Base-by-base conservation (phyloP, 2,888 invertebrate genomes). In the Drosophila lacicola region DNA sequence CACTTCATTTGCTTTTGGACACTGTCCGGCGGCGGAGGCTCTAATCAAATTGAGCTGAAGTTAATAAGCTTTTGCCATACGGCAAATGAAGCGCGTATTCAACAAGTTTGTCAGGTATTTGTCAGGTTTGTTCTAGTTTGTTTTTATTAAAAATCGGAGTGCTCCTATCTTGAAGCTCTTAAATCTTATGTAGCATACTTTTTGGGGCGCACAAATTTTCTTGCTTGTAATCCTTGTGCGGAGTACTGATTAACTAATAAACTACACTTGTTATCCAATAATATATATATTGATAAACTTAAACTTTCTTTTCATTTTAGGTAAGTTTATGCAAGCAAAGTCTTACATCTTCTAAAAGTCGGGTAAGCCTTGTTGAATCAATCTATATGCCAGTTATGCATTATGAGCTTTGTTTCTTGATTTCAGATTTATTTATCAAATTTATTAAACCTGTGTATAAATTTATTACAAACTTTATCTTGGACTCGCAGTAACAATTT, bases 1-100 rank as follows among this genome's bases (percentile, higher is more conserved):
- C 36, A 42, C 56, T 34, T 33, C 33, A 36, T 49, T 45, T 54
- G 41, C 39, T n/a, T 17, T 50, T n/a, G 41, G 14, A 17, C 17
- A 44, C 45, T 61, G 34, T 44, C 44, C 36, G 34, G 9, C 13
- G 49, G 14, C n/a, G n/a, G n/a, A n/a, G 25, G 17, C 9, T 44
- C 55, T 55, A 56, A 65, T 61, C 57, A 13, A 64, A 64, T 67
- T 67, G 33, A 34, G 0, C 25, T 8, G 5, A 21, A n/a, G 33
- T 42, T 50, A 58, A 58, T 41, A 51, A 34, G 51, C 17, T 21
- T 14, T 11, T 19, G 10, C 37, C 25, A 21, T 21, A 19, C 21
- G 10, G 1, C n/a, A 6, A 4, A 17, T 39, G 21, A 33, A 17
- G 36, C 34, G 14, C 13, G 25, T 9, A 9, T 9, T 8, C 14